Base-by-base conservation (phyloP, 2,888 invertebrate species). In the Melanotus villosus region DNA sequence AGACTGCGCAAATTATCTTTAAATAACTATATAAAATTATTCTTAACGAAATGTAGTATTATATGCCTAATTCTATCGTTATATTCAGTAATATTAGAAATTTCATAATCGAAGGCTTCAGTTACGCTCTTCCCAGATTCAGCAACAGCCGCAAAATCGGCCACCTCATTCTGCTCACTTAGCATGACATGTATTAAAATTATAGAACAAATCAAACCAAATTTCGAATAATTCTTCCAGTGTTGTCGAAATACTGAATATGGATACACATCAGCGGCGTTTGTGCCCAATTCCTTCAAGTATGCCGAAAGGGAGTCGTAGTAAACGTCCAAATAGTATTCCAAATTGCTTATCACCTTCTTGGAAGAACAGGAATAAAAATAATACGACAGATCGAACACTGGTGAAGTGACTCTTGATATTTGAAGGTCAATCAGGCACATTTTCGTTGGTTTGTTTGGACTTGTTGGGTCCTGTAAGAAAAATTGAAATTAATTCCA, bases 321-420 rank as follows among this genome's bases (percentile, higher is more conserved):
- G 71, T 84, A 84, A 14, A 78, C 69, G 23, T 76, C 65, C 6
- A 84, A 66, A 21, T 80, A 76, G 18, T 78, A 54, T 21, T 84
- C 77, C 3, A 79, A 77, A 26, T 80, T 71, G 38, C 77, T 67
- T 4, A 83, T 75, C 10, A 78, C 63, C n/a, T 79, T 74, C 52
- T 78, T 78, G 2, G 76, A 71, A 7, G 78, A 76, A 32, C 80
- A 80, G 2, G 79, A 78, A 65, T 80, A 83, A 7, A 84, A 73
- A 71, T 79, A 77, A 68, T 84, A 83, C 2, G 80, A 72, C 34
- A 84, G 54, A 63, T 84, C 84, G 23, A 74, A 68, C 2, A 77
- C 80, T 0, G 80, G 80, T 19, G 77, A 74, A 3, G 70, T 75
- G 4, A 67, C 50, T 54, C 71, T 68, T 10, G 68, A 16, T 10